Evolutionary conservation across 2,113 vertebrate genomes (phyloP), one percentile per base, ranked within the genome.

Genomic region (Atrichornis clamosus): DNA sequence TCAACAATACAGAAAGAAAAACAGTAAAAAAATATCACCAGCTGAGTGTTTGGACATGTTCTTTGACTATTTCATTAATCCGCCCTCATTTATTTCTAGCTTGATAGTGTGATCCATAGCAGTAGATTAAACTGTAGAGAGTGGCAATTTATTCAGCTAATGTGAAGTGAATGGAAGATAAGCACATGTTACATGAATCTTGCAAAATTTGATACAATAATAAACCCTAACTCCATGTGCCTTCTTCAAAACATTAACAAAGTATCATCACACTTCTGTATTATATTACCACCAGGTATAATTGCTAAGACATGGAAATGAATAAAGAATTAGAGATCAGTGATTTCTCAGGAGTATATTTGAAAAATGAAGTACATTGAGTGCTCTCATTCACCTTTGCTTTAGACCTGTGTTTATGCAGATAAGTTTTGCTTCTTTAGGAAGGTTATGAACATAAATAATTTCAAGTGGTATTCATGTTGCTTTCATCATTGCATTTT

Each of bases 11-110:
- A 70, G 47, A 67, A 92, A 84, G 63, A 68, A 86, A 94, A 90
- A 24, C 20, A 81, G 56, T 53, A 49, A 78, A 96, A 95, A 93
- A 39, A 93, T 82, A 93, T 93, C 90, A 70, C 76, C 84, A 87
- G 24, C 59, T 65, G 82, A 87, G 35, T 87, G 53, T 94, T 92
- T 93, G 91, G 89, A 92, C 60, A 63, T 89, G 82, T 78, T 92
- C 76, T 69, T 94, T 83, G 79, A 92, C 82, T 90, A 74, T 92
- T 95, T 87, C 65, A 89, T 93, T 86, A 95, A 87, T 80, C 55
- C 60, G 73, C 62, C 32, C 88, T 97, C 42, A 19, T 92, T 93
- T 97, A 87, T 96, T 96, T 96, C 95, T 92, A 84, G 69, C 27
- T 89, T 95, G 84, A 89, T 87, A 67, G 56, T 68, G 60, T 86